Conservation (phyloP, 1,140 invertebrate genomes). For the Zaprionus inermis region DNA sequence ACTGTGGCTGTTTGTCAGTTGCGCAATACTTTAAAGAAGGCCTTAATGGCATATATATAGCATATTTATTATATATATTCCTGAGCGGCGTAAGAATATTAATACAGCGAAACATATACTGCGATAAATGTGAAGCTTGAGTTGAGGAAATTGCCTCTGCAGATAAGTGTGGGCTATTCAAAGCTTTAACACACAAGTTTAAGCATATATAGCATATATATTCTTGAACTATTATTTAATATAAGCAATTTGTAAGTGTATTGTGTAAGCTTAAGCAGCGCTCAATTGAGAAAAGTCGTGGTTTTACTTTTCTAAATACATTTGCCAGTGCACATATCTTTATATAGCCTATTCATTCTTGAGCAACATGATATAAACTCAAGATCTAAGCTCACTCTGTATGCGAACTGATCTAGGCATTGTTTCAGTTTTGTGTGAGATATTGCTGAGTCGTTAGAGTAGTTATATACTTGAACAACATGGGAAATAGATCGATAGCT, state of each 20-base stretch:
- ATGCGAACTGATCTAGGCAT: neutral
- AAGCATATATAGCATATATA: neutral
- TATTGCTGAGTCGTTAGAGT: neutral
- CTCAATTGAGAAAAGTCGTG: too few species aligned
- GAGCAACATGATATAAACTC: neutral
- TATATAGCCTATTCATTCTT: too few species aligned
- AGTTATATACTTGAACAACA: neutral
- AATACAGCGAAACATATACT: neutral
- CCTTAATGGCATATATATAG: neutral
- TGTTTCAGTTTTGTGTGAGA: neutral
- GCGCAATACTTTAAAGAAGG: neutral
- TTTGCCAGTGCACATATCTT: too few species aligned
- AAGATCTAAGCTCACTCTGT: neutral
- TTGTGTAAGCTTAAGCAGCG: too few species aligned
- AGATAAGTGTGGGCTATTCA: too few species aligned
- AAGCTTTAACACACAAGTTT: too few species aligned
- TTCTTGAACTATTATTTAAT: neutral
- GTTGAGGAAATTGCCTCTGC: too few species aligned
- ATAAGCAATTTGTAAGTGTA: too few species aligned
- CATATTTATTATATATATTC: neutral
- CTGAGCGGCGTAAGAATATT: neutral
- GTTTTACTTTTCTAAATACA: too few species aligned
- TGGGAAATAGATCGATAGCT: neutral
- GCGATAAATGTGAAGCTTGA: too few species aligned
- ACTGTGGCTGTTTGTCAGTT: neutral